phyloP scores from a whole-genome alignment of 53 echinoderm and acorn worm species.

The Stichopus horrens region DNA sequence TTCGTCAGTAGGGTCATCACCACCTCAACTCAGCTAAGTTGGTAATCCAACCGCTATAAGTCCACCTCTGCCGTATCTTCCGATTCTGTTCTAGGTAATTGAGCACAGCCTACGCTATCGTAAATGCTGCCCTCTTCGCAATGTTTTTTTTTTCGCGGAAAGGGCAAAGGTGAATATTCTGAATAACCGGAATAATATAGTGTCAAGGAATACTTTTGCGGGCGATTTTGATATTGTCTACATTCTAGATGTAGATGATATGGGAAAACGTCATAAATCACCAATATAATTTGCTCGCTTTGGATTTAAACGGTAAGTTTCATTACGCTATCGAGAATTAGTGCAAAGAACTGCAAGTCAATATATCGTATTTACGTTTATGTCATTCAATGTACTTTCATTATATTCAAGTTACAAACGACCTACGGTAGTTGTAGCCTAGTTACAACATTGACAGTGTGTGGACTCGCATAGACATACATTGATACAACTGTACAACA shows the following conservation, averaged over 20 bases:
- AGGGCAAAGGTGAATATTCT: conserved; percentile 38
- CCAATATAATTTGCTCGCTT: conserved; percentile 1
- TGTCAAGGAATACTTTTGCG: conserved; percentile 3
- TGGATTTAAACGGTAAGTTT: conserved; percentile 32
- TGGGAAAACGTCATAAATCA: conserved; percentile 37
- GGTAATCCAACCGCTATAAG: no score
- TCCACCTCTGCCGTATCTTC: no score
- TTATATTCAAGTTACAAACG: conserved; percentile 3
- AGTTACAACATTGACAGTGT: conserved; percentile 5
- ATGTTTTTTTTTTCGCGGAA: not conserved
- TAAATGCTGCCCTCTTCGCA: not conserved
- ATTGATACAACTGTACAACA: no score
- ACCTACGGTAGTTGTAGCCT: conserved; percentile 14
- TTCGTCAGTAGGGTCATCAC: no score
- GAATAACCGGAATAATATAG: conserved; percentile 30
- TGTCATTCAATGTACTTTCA: conserved; percentile 17
- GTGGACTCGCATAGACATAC: not conserved
- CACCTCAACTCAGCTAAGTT: no score
- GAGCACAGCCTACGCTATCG: not conserved
- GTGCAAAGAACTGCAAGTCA: not conserved
- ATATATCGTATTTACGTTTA: not conserved
- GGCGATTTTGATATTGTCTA: conserved; percentile 10
- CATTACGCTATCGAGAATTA: not conserved
- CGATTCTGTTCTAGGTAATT: no score
- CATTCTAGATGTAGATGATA: conserved; percentile 24